Evolutionary conservation across 2,888 invertebrate species (phyloP).

Genomic region (Cordilura impudica): DNA sequence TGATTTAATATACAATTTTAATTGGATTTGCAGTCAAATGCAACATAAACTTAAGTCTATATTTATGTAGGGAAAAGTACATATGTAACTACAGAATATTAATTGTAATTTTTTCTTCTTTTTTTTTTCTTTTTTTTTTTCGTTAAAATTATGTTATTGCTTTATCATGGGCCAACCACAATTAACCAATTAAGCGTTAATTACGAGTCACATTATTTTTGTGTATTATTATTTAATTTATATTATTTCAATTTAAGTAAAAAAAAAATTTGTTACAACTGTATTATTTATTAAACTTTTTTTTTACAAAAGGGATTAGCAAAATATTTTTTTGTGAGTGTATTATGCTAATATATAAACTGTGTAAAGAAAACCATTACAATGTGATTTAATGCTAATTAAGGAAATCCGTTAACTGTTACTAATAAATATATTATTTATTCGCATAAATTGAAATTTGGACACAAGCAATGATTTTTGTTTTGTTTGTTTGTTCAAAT

Average conservation of each 20-base stretch:
- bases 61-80: too few relatives aligned
- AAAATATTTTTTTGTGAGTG: background rate
- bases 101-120: background rate
- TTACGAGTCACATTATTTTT: conserved; percentile 18
- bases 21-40: too few relatives aligned
- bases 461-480: too few relatives aligned
- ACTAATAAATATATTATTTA: too few relatives aligned
- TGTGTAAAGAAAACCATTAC: too few relatives aligned
- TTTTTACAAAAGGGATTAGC: background rate
- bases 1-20: background rate
- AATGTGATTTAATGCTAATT: conserved; percentile 47
- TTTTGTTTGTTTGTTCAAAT: background rate
- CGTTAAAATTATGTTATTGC: conserved; percentile 12
- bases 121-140: background rate
- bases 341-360: too few relatives aligned
- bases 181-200: conserved; percentile 55
- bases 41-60: background rate
- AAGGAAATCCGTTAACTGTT: conserved; percentile 43
- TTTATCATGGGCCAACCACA: conserved; percentile 39
- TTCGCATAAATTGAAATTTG: too few relatives aligned
- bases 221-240: background rate
- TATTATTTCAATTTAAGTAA: background rate
- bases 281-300: background rate
- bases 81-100: background rate
- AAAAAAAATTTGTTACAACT: background rate